These are phyloP conservation scores for Papilio machaon DNA, from an alignment of 1,140 invertebrate genomes.

Conservation along the genomic window DNA sequence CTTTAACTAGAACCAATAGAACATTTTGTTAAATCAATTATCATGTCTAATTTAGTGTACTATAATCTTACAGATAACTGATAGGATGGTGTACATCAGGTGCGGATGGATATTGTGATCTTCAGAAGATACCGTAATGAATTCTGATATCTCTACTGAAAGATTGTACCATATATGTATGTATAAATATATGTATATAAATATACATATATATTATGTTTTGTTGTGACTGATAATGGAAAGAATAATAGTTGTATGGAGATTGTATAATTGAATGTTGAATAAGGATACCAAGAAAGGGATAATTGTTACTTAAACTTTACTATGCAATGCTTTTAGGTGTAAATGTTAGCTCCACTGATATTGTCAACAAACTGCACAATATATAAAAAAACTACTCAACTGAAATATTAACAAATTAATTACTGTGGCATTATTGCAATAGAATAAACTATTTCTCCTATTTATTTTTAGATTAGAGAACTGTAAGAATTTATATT, in stretches of 20 bases:
- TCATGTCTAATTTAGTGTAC: background rate
- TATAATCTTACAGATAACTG: slow-evolving; percentile 52
- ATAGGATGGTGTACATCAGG: slow-evolving; percentile 52
- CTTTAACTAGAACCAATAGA: background rate
- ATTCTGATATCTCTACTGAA: slow-evolving; percentile 28
- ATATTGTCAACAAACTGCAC: background rate
- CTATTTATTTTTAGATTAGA: slow-evolving; percentile 27
- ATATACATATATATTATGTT: background rate
- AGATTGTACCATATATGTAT: slow-evolving; percentile 9
- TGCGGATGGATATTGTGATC: slow-evolving; percentile 55
- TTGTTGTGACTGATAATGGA: slow-evolving; percentile 3
- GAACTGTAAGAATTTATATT: slow-evolving; percentile 9
- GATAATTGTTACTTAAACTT: background rate
- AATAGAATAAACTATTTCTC: slow-evolving; percentile 14
- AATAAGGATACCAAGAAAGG: background rate
- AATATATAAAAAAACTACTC: background rate
- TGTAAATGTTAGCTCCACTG: background rate
- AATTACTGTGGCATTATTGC: background rate
- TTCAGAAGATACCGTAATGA: slow-evolving; percentile 25
- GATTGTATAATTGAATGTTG: background rate
- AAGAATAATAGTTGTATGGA: background rate
- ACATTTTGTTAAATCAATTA: background rate
- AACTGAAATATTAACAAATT: background rate
- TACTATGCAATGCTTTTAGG: background rate
- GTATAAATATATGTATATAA: background rate